phyloP scores from a whole-genome alignment of 2,888 invertebrate genomes.

The Graphium colonna region DNA sequence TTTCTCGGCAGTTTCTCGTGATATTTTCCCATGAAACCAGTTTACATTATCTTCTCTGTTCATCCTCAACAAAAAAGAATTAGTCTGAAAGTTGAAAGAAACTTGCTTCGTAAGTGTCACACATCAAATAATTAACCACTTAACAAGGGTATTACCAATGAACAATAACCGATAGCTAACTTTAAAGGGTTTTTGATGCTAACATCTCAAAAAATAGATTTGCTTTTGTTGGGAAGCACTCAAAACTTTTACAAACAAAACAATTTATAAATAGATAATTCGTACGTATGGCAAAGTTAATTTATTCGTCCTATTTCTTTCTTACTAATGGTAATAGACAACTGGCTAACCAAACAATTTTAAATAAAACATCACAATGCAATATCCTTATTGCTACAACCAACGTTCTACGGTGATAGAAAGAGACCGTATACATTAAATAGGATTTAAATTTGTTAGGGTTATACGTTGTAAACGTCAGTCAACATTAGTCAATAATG shows the following conservation, averaged over 20 bases:
- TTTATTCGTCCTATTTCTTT: constrained; percentile 23
- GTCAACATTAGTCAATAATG: constrained; percentile 62
- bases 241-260: constrained; percentile 20
- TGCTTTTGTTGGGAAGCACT: constrained; percentile 5
- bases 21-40: constrained; percentile 91
- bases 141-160: constrained; percentile 32
- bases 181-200: constrained; percentile 14
- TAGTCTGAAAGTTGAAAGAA: constrained; percentile 76
- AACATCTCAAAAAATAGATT: constrained; percentile 21
- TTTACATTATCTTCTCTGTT: constrained; percentile 87
- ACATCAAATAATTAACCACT: constrained; percentile 47
- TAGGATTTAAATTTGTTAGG: constrained; percentile 21
- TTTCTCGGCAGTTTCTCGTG: constrained; percentile 86
- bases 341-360: constrained; percentile 14
- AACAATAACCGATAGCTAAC: constrained; percentile 29
- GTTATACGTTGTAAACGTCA: constrained; percentile 57
- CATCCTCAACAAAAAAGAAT: constrained; percentile 82
- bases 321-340: constrained; percentile 22
- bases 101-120: constrained; percentile 66
- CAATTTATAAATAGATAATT: constrained; percentile 17
- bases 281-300: constrained; percentile 16
- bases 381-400: constrained; percentile 9
- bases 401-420: constrained; percentile 4
- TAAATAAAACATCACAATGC: constrained; percentile 18
- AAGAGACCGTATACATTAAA: constrained; percentile 8